Evolutionary conservation across 2,888 invertebrate genomes (phyloP), one percentile per base, ranked within the genome.

Genomic region (Agonopterix subpropinquella): DNA sequence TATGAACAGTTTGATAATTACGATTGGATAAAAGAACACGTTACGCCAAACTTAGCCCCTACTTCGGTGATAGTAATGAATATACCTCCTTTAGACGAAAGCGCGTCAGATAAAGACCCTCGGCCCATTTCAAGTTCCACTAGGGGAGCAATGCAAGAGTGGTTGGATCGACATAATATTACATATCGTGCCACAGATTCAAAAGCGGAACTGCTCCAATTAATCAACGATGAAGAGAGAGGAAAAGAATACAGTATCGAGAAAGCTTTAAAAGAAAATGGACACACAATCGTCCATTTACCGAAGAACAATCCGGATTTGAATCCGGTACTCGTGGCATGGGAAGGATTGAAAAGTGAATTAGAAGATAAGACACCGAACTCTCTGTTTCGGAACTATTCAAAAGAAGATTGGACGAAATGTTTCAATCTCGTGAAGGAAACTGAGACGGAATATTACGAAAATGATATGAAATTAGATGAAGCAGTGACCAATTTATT

Each of bases 391-490:
- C 5, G 4, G 1, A 43, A 41, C 11, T 51, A 41, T 39, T 11
- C 43, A 2, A 48, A 43, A 18, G 11, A 28, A 5, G 41, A 52
- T 5, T 52, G 51, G 51, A 18, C 36, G 11, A 41, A 46, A 41
- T 48, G 36, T 36, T 48, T 47, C n/a, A 35, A 52, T 18, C 18
- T 11, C 4, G 51, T 48, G 9, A 51, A 8, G 41, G 35, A 46
- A 18, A 46, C 39, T 41, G 51, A 51, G 11, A 36, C 45, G 10
- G 51, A 51, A 11, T 51, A 51, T 45, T 51, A 45, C 13, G 15
- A 36, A 15, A 35, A 51, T 39, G 48, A 48, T n/a, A 43, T 41
- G 13, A 48, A 51, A 41, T 15, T 13, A 1, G 47, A 47, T 8
- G 43, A 41, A 36, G 43, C 43, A 8, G 36, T 9, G n/a, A 43